Percentiles rank a stretch among this genome's conserved stretches.
phyloP scores from a whole-genome alignment of 1,140 invertebrate genomes.

The Ruditapes philippinarum region DNA sequence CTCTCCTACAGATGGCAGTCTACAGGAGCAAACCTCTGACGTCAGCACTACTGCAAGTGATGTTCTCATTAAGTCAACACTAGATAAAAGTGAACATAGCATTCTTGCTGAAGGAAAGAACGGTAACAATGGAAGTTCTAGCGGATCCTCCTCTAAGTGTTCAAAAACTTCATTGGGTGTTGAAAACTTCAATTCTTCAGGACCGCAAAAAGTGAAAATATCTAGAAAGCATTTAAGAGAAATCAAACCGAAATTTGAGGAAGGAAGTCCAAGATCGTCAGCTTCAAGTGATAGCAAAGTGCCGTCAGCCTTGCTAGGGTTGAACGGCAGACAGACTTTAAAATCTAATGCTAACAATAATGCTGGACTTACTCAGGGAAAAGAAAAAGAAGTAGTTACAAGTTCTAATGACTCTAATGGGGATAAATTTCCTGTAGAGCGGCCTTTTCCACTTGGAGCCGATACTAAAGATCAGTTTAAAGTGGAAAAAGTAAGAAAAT shows the following conservation, averaged over 20 bases:
- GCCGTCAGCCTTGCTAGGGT: slow-evolving; percentile 40
- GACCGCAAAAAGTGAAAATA: slow-evolving; percentile 79
- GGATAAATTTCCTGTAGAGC: slow-evolving; percentile 14
- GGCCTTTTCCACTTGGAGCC: slow-evolving; percentile 12
- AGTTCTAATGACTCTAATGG: slow-evolving; percentile 59
- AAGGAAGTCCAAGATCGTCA: slow-evolving; percentile 57
- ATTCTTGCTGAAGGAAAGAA: slow-evolving; percentile 44
- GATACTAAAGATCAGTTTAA: slow-evolving; percentile 24
- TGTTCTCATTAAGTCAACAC: slow-evolving; percentile 77
- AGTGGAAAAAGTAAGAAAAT: slow-evolving; percentile 58
- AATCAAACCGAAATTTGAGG: slow-evolving; percentile 75
- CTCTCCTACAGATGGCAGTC: not conserved
- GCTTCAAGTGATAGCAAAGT: slow-evolving; percentile 63
- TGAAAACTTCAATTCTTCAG: slow-evolving; percentile 78
- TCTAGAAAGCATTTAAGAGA: slow-evolving; percentile 77
- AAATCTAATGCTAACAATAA: not conserved
- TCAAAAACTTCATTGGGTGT: slow-evolving; percentile 73
- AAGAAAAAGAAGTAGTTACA: slow-evolving; percentile 35
- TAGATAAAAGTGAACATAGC: slow-evolving; percentile 66
- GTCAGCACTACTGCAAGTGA: slow-evolving; percentile 81
- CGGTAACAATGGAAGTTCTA: slow-evolving; percentile 39
- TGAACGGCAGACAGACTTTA: not conserved
- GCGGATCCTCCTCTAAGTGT: slow-evolving; percentile 72
- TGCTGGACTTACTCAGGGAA: not conserved
- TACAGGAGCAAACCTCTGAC: slow-evolving; percentile 69